Conservation (phyloP, 2,888 invertebrate species). For the Nemotelus nigrinus region DNA sequence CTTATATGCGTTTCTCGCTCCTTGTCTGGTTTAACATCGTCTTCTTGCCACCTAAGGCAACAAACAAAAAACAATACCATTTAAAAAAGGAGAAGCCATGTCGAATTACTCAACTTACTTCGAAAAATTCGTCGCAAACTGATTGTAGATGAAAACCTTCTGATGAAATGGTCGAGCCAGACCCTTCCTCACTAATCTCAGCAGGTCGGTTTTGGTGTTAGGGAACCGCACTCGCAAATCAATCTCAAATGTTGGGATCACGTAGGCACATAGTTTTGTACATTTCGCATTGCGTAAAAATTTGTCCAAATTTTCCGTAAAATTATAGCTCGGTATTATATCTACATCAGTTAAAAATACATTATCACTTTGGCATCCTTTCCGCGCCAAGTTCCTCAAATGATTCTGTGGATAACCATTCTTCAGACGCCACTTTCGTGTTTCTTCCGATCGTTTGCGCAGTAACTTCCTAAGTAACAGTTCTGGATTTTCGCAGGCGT, state of each 20-base stretch:
- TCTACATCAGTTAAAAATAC: slow-evolving; percentile 90
- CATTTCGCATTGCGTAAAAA: slow-evolving; percentile 73
- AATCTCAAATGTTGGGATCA: slow-evolving; percentile 89
- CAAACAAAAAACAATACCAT: background rate
- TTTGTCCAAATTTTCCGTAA: slow-evolving; percentile 75
- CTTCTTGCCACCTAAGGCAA: slow-evolving; percentile 69
- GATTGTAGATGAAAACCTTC: slow-evolving; percentile 91
- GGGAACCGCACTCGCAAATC: slow-evolving; percentile 83
- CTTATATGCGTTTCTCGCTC: slow-evolving; percentile 75
- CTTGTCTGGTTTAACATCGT: slow-evolving; percentile 67
- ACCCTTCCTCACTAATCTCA: slow-evolving; percentile 80
- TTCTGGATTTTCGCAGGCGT: slow-evolving; percentile 77
- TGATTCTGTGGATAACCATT: slow-evolving; percentile 91
- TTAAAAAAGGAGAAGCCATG: background rate
- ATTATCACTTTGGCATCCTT: slow-evolving; percentile 82
- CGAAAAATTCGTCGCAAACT: slow-evolving; percentile 90
- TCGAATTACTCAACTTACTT: slow-evolving; percentile 68
- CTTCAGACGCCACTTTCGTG: slow-evolving; percentile 77
- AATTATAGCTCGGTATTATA: slow-evolving; percentile 81
- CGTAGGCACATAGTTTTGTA: slow-evolving; percentile 80
- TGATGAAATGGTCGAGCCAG: slow-evolving; percentile 89
- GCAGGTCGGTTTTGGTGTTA: slow-evolving; percentile 79
- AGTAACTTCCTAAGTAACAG: slow-evolving; percentile 70
- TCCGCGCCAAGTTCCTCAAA: slow-evolving; percentile 84
- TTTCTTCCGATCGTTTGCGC: slow-evolving; percentile 70